phyloP scores from a whole-genome alignment of 2,113 vertebrate species.

The Pithys albifrons region DNA sequence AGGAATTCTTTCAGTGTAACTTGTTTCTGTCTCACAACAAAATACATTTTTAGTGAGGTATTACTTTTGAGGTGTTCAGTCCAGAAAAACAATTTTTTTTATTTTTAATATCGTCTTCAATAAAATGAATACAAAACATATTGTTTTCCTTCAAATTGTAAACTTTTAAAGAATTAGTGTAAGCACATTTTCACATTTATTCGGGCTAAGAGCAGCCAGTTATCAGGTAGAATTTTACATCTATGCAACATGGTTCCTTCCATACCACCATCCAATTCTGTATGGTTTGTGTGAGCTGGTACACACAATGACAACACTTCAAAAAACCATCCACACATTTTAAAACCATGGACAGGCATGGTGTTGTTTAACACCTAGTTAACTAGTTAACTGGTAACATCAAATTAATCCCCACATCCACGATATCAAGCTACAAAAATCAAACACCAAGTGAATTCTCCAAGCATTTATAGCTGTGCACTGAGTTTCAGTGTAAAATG shows the following conservation, averaged over 20 bases:
- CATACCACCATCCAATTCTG: not conserved
- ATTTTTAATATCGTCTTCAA: conserved; percentile 11
- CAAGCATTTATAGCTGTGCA: not conserved
- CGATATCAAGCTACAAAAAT: not conserved
- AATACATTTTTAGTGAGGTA: not conserved
- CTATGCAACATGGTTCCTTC: not conserved
- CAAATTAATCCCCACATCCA: not conserved
- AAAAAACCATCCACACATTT: not conserved
- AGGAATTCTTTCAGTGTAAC: not conserved
- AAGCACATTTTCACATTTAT: conserved; percentile 44
- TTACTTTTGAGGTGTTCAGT: not conserved
- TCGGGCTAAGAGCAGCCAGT: not conserved
- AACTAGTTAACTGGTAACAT: not conserved
- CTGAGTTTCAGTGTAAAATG: not conserved
- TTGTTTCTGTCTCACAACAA: not conserved
- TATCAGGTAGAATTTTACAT: not conserved
- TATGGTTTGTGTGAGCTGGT: not conserved
- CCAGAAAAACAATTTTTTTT: not conserved
- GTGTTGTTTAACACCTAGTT: not conserved
- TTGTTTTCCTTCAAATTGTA: not conserved
- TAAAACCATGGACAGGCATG: not conserved
- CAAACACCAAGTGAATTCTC: not conserved
- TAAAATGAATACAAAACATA: conserved; percentile 7
- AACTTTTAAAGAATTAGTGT: not conserved
- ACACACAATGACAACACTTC: not conserved